phyloP scores from a whole-genome alignment of 2,797 vertebrate genomes.

The Cynopterus sphinx region DNA sequence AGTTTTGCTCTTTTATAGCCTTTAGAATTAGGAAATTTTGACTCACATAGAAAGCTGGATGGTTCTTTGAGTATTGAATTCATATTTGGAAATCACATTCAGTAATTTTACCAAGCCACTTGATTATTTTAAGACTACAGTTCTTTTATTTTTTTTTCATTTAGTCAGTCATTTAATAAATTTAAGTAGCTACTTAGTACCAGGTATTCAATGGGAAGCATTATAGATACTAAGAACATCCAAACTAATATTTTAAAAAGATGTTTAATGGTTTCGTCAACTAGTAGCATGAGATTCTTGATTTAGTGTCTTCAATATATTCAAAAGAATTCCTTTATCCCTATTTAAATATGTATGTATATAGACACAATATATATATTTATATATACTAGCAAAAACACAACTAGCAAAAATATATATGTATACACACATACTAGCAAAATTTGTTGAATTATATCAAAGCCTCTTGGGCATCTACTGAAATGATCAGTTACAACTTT shows the following conservation, averaged over 20 bases:
- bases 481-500: neutral
- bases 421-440: neutral
- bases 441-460: neutral
- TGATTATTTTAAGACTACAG: neutral
- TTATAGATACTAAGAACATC: neutral
- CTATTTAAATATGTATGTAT: neutral
- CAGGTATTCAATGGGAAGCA: neutral
- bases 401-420: neutral
- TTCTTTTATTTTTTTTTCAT: neutral
- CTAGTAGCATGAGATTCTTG: neutral
- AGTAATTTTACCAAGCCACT: constrained; percentile 15
- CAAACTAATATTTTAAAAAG: constrained; percentile 17
- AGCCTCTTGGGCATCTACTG: neutral
- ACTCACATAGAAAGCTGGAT: neutral
- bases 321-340: neutral
- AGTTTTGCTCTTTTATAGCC: neutral
- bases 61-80: neutral
- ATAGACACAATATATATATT: neutral
- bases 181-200: neutral
- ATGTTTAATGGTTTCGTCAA: neutral
- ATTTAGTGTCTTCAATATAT: neutral
- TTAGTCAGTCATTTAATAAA: constrained; percentile 10
- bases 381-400: neutral
- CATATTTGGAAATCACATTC: neutral
- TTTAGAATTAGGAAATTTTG: neutral